Evolutionary conservation across 2,888 invertebrate species (phyloP).

Genomic region (Cenopis cana): DNA sequence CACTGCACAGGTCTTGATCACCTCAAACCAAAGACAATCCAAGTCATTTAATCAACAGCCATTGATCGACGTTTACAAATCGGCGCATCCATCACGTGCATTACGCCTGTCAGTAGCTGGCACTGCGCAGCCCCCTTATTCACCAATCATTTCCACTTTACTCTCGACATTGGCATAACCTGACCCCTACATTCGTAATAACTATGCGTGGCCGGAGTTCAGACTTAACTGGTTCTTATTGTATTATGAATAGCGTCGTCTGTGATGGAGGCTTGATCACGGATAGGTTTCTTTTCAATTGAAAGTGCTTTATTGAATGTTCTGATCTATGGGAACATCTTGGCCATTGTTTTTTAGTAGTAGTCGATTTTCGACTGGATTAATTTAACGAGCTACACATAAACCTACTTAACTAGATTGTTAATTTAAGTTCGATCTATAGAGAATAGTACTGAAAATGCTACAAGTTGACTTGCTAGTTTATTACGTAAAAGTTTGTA

Average conservation of each 20-base stretch:
- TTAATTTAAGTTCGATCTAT: neutral
- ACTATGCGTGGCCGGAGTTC: neutral
- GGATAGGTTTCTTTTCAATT: conserved; percentile 9
- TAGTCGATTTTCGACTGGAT: conserved; percentile 3
- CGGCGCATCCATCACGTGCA: conserved; percentile 25
- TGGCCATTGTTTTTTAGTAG: neutral
- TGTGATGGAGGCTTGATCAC: neutral
- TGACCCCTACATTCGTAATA: neutral
- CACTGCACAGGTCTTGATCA: conserved; percentile 1
- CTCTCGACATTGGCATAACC: neutral
- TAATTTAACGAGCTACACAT: neutral
- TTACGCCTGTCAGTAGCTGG: conserved; percentile 32
- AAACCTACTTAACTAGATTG: neutral
- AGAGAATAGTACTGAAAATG: too few relatives aligned
- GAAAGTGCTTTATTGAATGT: conserved; percentile 5
- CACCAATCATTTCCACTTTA: neutral
- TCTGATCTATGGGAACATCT: conserved; percentile 6
- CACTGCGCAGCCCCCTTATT: conserved; percentile 1
- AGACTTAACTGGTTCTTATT: neutral
- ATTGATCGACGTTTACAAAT: conserved; percentile 21
- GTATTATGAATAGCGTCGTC: neutral
- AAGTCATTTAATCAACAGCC: conserved; percentile 18
- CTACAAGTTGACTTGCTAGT: too few relatives aligned
- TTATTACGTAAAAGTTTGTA: too few relatives aligned
- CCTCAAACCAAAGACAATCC: conserved; percentile 12